phyloP scores from a whole-genome alignment of 2,888 invertebrate genomes.

The Apodemia hepburni region DNA sequence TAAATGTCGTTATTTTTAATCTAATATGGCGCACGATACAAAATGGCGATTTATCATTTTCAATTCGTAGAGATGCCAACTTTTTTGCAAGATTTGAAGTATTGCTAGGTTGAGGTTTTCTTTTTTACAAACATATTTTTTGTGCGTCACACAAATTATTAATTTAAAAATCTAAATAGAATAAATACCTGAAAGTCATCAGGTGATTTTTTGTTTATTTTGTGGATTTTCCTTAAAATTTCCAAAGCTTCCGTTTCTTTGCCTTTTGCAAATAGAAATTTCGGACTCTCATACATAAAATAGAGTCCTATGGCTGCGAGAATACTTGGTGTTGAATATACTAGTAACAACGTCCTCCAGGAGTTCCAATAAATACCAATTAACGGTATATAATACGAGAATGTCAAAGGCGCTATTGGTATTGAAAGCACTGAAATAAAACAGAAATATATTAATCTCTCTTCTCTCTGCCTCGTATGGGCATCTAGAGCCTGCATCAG shows the following conservation, averaged over 20 bases:
- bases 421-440: constrained; percentile 75
- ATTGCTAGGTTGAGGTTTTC: no score
- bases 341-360: constrained; percentile 71
- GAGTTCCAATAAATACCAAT: constrained; percentile 46
- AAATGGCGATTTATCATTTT: no score
- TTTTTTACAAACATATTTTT: no score
- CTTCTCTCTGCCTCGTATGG: no score
- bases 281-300: constrained; percentile 87
- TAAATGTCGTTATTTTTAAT: no score
- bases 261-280: constrained; percentile 83
- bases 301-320: constrained; percentile 74
- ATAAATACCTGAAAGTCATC: no score
- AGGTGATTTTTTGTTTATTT: constrained; percentile 41
- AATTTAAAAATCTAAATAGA: no score
- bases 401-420: constrained; percentile 76
- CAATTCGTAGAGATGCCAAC: no score
- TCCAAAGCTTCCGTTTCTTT: constrained; percentile 73
- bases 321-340: constrained; percentile 82
- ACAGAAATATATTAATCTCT: background rate
- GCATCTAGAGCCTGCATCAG: no score
- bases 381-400: constrained; percentile 43
- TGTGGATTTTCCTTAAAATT: constrained; percentile 50
- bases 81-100: no score
- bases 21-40: no score
- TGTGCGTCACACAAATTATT: no score